phyloP scores from a whole-genome alignment of 1,140 invertebrate genomes.

The Pseudomyrmex pallidus region DNA sequence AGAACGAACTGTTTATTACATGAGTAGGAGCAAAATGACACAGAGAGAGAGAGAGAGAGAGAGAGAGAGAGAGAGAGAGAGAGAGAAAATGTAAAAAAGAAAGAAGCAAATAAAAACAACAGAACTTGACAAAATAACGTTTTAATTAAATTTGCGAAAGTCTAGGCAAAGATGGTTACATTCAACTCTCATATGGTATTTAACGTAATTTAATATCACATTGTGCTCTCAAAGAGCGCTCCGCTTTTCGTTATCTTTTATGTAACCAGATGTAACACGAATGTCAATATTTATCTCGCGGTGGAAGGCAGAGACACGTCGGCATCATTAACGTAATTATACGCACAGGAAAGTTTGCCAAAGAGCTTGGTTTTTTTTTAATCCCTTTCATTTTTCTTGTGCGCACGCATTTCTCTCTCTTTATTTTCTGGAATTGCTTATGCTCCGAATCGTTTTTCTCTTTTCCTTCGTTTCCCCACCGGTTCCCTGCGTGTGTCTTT shows the following conservation, averaged over 20 bases:
- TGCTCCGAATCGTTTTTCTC: slow-evolving; percentile 5
- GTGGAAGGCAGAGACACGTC: background rate
- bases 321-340: slow-evolving; percentile 55
- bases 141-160: slow-evolving; percentile 30
- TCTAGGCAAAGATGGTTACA: background rate
- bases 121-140: background rate
- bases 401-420: slow-evolving; percentile 7
- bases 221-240: background rate
- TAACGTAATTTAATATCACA: slow-evolving; percentile 31
- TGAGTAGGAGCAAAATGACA: too few relatives aligned
- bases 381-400: slow-evolving; percentile 30
- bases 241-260: slow-evolving; percentile 32
- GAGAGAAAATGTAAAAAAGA: too few relatives aligned
- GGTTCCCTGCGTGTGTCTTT: background rate
- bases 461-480: background rate
- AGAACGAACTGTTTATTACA: too few relatives aligned
- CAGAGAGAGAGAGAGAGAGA: too few relatives aligned
- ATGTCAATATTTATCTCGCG: slow-evolving; percentile 36
- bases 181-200: background rate
- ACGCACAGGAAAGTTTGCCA: slow-evolving; percentile 12
- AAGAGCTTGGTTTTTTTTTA: slow-evolving; percentile 2
- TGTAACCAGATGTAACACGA: background rate
- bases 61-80: too few relatives aligned
- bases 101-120: too few relatives aligned
- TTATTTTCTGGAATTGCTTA: slow-evolving; percentile 42